Percentiles rank a stretch among this genome's conserved stretches.
phyloP scores from a whole-genome alignment of 2,888 invertebrate genomes.

The Octonoba sinensis region DNA sequence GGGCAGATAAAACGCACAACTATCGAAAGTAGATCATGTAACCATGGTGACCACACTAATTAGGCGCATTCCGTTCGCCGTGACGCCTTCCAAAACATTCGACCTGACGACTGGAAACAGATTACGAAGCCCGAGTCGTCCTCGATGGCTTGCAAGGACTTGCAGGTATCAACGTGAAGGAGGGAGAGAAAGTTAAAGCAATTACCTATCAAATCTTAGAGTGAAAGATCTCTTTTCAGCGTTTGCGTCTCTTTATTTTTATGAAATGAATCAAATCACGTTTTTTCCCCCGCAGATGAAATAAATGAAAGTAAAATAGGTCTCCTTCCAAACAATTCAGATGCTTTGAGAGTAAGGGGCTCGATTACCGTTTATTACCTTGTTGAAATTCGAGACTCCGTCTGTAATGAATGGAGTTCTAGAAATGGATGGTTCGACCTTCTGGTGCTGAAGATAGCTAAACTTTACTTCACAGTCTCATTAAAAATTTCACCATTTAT shows the following conservation, averaged over 20 bases:
- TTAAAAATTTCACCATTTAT: no score
- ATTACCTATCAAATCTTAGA: conserved; percentile 12
- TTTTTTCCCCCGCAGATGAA: no score
- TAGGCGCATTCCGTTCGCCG: conserved; percentile 23
- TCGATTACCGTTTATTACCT: no score
- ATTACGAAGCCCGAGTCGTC: conserved; percentile 44
- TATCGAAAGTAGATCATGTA: conserved; percentile 23
- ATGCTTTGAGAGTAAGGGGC: no score
- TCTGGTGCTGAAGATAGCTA: no score
- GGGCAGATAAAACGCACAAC: conserved; percentile 31
- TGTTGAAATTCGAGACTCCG: no score
- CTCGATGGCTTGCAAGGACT: conserved; percentile 23
- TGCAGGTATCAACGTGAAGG: not conserved
- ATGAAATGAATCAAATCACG: conserved; percentile 5
- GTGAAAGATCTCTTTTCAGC: conserved; percentile 11
- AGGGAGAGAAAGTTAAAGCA: conserved; percentile 2
- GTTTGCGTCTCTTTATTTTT: not conserved
- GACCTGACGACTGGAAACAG: conserved; percentile 50
- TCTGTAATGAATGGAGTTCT: no score
- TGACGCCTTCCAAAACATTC: conserved; percentile 36
- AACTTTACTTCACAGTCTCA: no score
- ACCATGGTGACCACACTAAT: conserved; percentile 51
- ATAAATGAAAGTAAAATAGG: no score
- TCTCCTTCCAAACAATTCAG: no score
- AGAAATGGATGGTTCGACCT: no score